Percentiles rank a stretch among this genome's conserved stretches.
phyloP scores from a whole-genome alignment of 2,888 invertebrate species.

The Drosophila neutralis region DNA sequence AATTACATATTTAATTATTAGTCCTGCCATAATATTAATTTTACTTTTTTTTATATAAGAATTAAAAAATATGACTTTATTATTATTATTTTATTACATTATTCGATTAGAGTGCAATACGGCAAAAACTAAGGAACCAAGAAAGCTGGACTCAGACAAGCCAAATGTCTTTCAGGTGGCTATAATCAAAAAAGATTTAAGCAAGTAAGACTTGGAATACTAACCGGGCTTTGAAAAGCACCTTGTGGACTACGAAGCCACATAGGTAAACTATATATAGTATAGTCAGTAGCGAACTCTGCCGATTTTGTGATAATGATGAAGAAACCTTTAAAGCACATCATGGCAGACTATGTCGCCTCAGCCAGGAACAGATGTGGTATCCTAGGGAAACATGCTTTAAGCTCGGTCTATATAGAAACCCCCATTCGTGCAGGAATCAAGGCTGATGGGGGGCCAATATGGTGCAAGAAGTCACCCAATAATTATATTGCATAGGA shows the following conservation, averaged over 20 bases:
- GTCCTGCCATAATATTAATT: not conserved
- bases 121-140: not conserved
- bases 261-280: not conserved
- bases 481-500: not conserved
- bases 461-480: not conserved
- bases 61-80: not conserved
- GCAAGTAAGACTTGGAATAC: not conserved
- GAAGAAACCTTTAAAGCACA: not conserved
- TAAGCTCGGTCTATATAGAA: not conserved
- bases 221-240: not conserved
- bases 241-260: not conserved
- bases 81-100: not conserved
- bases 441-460: too few species aligned
- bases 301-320: not conserved
- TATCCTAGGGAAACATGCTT: not conserved
- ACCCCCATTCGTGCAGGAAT: too few species aligned
- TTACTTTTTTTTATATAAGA: not conserved
- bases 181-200: too few species aligned
- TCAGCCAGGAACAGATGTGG: not conserved
- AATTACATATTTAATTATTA: not conserved
- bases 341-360: not conserved
- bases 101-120: not conserved
- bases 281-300: too few species aligned
- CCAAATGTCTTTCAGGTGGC: not conserved
- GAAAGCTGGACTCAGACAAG: not conserved